Percentiles rank a stretch among this genome's conserved stretches.
Conservation (phyloP, 2,888 invertebrate genomes). For the Andrena praecox region DNA sequence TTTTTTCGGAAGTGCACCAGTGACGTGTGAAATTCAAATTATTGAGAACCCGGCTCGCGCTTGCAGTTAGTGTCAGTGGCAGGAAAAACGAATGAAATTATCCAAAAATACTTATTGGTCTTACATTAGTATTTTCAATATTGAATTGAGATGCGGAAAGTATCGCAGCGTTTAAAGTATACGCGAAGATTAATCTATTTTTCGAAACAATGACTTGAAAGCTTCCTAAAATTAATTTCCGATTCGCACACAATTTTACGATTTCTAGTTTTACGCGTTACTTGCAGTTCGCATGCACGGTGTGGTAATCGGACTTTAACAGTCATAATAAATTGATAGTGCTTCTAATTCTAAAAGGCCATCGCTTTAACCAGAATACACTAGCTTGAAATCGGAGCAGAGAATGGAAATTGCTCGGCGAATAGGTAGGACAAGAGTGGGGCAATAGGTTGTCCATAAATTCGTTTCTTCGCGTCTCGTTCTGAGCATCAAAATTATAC, state of each 20-base stretch:
- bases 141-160: no score
- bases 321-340: conserved; percentile 12
- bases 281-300: not conserved
- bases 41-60: no score
- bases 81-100: no score
- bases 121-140: no score
- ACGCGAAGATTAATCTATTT: no score
- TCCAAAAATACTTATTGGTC: no score
- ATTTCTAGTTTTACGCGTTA: not conserved
- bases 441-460: conserved; percentile 34
- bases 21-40: not conserved
- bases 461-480: conserved; percentile 28
- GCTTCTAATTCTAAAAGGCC: not conserved
- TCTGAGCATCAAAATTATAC: conserved; percentile 29
- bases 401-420: conserved; percentile 28
- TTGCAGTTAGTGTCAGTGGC: no score
- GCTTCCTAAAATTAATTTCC: not conserved
- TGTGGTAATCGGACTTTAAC: conserved; percentile 5
- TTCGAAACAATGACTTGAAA: no score
- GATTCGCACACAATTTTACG: not conserved
- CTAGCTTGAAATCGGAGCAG: conserved; percentile 5
- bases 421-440: conserved; percentile 25
- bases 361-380: conserved; percentile 1
- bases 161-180: no score
- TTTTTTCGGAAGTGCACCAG: not conserved